phyloP scores from a whole-genome alignment of 2,888 invertebrate species.

The Saturnia pavonia region DNA sequence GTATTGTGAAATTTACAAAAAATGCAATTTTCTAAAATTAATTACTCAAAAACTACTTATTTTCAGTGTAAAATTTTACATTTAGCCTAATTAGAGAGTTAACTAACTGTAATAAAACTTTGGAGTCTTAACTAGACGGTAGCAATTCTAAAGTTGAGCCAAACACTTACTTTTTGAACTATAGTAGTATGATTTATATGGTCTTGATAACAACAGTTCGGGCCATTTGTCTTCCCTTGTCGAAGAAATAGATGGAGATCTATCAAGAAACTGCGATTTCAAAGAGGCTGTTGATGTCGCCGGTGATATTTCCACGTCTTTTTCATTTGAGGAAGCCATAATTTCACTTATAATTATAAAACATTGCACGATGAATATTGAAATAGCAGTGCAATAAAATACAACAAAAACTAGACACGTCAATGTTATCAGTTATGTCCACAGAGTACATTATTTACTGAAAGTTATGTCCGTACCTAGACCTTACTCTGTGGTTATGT shows the following conservation, averaged over 20 bases:
- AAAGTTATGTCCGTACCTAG: too few relatives aligned
- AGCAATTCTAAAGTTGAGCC: too few relatives aligned
- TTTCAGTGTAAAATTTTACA: too few relatives aligned
- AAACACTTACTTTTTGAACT: conserved; percentile 68
- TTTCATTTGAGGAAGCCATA: conserved; percentile 67
- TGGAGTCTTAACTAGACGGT: too few relatives aligned
- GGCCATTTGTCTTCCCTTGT: conserved; percentile 76
- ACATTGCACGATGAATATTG: conserved; percentile 42
- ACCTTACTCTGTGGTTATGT: too few relatives aligned
- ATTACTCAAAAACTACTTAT: too few relatives aligned
- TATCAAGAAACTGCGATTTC: conserved; percentile 58
- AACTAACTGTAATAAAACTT: too few relatives aligned
- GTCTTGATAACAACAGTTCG: conserved; percentile 72
- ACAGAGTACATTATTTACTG: too few relatives aligned
- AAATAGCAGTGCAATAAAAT: conserved; percentile 15
- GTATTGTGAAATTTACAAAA: too few relatives aligned
- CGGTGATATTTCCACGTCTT: conserved; percentile 57
- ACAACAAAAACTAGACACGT: conserved; percentile 19
- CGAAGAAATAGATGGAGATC: conserved; percentile 69
- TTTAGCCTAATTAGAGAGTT: too few relatives aligned
- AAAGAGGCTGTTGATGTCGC: conserved; percentile 63
- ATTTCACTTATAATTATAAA: conserved; percentile 29
- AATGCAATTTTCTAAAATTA: too few relatives aligned
- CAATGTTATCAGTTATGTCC: conserved; percentile 13
- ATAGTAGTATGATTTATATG: conserved; percentile 70